Base-by-base conservation (phyloP, 2,113 vertebrate species). In the Pongo pygmaeus region DNA sequence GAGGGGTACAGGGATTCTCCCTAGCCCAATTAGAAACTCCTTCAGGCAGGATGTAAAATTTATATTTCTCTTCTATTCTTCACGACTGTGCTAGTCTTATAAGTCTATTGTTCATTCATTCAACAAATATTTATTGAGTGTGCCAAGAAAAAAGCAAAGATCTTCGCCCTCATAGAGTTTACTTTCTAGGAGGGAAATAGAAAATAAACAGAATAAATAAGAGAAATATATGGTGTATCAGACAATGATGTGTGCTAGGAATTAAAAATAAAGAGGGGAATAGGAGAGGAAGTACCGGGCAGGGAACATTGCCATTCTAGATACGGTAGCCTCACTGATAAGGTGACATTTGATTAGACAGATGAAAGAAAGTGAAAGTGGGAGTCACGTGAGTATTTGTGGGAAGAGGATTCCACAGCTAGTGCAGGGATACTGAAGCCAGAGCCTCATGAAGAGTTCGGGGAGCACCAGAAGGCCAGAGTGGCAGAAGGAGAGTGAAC, bases 101-200 rank as follows among this genome's bases (percentile, higher is more conserved):
- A 46, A 87, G 35, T 32, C 38, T 55, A 13, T 50, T 32, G 40
- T 70, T 79, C 59, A 55, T 72, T 74, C 67, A 83, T 38, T 92
- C 30, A 74, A 64, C n/a, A 80, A 84, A 43, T 40, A 81, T 38
- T 69, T 79, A 59, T 72, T 64, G 43, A 90, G 43, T 7, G 1
- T 92, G 88, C 50, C 27, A 72, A 84, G 67, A 88, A 46, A n/a
- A 70, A 87, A 91, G 81, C 52, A 88, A 27, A 72, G 79, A 81
- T 35, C 70, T 7, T 74, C 67, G 84, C 12, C n/a, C 46, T 50
- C 3, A 0, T n/a, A 38, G 78, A n/a, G 25, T 32, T 94, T 72
- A 35, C 17, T 32, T 64, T 84, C 46, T 38, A 22, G 64, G 48
- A 17, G 55, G 8, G 27, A 27, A 12, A 17, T 2, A 43, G 91